Percentiles rank a stretch among this genome's conserved stretches.
Evolutionary conservation across 2,797 vertebrate genomes (phyloP).

Genomic region (Alcedo quadribrachys): DNA sequence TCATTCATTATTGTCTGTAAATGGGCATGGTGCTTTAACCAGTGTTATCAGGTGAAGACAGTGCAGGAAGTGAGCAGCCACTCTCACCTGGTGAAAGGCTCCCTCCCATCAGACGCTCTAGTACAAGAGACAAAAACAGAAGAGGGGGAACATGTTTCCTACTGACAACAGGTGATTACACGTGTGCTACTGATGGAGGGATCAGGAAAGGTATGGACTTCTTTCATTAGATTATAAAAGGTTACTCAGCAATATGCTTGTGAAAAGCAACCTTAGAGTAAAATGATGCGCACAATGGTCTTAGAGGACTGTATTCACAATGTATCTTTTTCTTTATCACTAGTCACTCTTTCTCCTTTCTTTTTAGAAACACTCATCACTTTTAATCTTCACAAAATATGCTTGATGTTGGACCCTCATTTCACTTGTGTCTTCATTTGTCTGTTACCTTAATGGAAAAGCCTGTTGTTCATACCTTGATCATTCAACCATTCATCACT

Average conservation of each 20-base stretch:
- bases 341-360: slow-evolving; percentile 36
- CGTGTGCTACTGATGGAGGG: slow-evolving; percentile 89
- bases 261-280: slow-evolving; percentile 52
- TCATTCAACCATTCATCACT: slow-evolving; percentile 39
- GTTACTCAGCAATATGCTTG: slow-evolving; percentile 58
- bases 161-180: slow-evolving; percentile 93
- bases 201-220: slow-evolving; percentile 91
- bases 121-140: slow-evolving; percentile 90
- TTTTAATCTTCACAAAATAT: slow-evolving; percentile 35
- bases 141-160: slow-evolving; percentile 94
- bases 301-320: slow-evolving; percentile 48
- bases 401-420: slow-evolving; percentile 57
- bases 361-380: slow-evolving; percentile 40
- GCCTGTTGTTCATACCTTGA: slow-evolving; percentile 25
- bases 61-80: slow-evolving; percentile 93
- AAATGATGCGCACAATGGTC: slow-evolving; percentile 45
- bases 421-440: slow-evolving; percentile 60
- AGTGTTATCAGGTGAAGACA: slow-evolving; percentile 94
- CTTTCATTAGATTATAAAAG: slow-evolving; percentile 74
- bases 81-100: slow-evolving; percentile 91
- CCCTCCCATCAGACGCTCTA: slow-evolving; percentile 90
- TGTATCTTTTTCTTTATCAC: slow-evolving; percentile 37
- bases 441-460: slow-evolving; percentile 25
- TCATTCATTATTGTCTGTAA: slow-evolving; percentile 77
- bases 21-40: slow-evolving; percentile 83